phyloP scores from a whole-genome alignment of 2,888 invertebrate genomes.

The Microctonus aethiopoides region DNA sequence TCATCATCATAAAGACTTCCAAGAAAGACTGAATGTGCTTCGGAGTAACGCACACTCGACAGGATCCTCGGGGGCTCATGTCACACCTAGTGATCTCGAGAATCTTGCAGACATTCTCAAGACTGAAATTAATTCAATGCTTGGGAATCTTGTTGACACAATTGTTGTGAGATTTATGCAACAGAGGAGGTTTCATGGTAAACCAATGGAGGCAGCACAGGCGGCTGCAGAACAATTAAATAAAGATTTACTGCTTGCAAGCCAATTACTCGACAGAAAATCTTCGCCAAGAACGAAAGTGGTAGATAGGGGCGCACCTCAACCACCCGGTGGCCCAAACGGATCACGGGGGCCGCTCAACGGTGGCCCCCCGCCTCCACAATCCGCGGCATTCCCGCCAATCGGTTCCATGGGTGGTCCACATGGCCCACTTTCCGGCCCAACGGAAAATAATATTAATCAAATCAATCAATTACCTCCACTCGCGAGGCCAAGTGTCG shows the following conservation, averaged over 20 bases:
- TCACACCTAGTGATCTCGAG: slow-evolving; percentile 84
- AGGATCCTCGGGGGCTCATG: slow-evolving; percentile 73
- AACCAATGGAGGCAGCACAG: slow-evolving; percentile 82
- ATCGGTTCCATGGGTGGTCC: slow-evolving; percentile 68
- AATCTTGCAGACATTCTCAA: slow-evolving; percentile 92
- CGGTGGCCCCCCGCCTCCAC: slow-evolving; percentile 66
- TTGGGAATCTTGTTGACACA: slow-evolving; percentile 88
- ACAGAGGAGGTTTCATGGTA: slow-evolving; percentile 80
- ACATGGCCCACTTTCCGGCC: slow-evolving; percentile 61
- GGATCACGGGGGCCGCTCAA: slow-evolving; percentile 65
- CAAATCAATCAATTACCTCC: slow-evolving; percentile 71
- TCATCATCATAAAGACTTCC: slow-evolving; percentile 71
- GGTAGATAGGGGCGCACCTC: slow-evolving; percentile 73
- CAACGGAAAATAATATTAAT: slow-evolving; percentile 70
- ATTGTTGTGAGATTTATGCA: slow-evolving; percentile 87
- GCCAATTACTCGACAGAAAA: slow-evolving; percentile 84
- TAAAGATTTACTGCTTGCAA: slow-evolving; percentile 85
- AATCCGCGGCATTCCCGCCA: slow-evolving; percentile 71
- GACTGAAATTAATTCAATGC: slow-evolving; percentile 86
- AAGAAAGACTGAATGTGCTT: slow-evolving; percentile 82
- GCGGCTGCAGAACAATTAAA: slow-evolving; percentile 86
- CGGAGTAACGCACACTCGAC: slow-evolving; percentile 72
- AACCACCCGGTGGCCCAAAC: slow-evolving; percentile 67
- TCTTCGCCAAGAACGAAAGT: slow-evolving; percentile 81
- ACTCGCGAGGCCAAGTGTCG: slow-evolving; percentile 76